phyloP scores from a whole-genome alignment of 2,888 invertebrate genomes.

The Mythimna loreyi region DNA sequence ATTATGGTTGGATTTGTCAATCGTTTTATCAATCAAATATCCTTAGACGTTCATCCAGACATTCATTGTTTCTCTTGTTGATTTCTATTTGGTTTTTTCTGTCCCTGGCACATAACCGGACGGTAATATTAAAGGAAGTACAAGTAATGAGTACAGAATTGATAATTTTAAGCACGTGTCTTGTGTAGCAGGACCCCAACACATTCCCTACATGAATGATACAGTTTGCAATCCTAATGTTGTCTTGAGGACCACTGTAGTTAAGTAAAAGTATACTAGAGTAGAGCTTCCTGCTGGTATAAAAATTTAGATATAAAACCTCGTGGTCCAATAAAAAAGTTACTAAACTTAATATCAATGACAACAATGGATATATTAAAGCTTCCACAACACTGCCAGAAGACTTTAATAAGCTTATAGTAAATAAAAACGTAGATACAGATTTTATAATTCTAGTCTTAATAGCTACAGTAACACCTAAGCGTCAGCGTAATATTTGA shows the following conservation, averaged over 20 bases:
- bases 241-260: slow-evolving; percentile 86
- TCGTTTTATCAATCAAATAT: slow-evolving; percentile 16
- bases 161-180: slow-evolving; percentile 88
- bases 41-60: slow-evolving; percentile 63
- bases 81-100: slow-evolving; percentile 85
- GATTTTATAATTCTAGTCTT: slow-evolving; percentile 65
- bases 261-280: slow-evolving; percentile 71
- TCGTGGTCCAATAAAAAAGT: slow-evolving; percentile 66
- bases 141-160: slow-evolving; percentile 89
- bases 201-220: slow-evolving; percentile 81
- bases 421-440: slow-evolving; percentile 69
- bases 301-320: slow-evolving; percentile 46
- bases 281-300: slow-evolving; percentile 75
- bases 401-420: slow-evolving; percentile 75
- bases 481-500: slow-evolving; percentile 68
- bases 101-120: slow-evolving; percentile 87
- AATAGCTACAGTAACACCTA: slow-evolving; percentile 71
- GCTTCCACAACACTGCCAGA: slow-evolving; percentile 83
- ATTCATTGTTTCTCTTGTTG: slow-evolving; percentile 79
- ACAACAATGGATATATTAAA: slow-evolving; percentile 76
- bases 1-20: not conserved
- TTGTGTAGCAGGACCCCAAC: slow-evolving; percentile 87
- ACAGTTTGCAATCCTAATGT: slow-evolving; percentile 76
- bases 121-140: slow-evolving; percentile 87
- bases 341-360: slow-evolving; percentile 67